A percentile compares a stretch with the other conserved stretches of the same genome.
Evolutionary conservation across 2,888 invertebrate species (phyloP).

Genomic region (Pogonocherus hispidulus): DNA sequence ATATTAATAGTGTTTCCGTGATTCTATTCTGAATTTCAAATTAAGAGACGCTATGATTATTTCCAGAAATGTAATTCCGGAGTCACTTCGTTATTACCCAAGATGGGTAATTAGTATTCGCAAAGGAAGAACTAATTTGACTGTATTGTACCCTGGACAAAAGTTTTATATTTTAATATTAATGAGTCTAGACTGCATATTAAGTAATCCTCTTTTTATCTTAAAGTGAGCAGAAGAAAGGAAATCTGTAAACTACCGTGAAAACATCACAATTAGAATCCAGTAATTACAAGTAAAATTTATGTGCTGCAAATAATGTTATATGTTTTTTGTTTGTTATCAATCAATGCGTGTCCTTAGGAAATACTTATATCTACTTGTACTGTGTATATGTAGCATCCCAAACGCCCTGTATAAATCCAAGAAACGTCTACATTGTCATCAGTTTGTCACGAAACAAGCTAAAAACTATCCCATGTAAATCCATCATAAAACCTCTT

Average conservation of each 20-base stretch:
- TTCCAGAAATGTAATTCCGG: constrained; percentile 7
- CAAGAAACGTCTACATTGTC: too few species aligned
- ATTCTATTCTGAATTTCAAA: neutral
- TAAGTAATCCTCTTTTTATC: neutral
- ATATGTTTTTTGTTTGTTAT: too few species aligned
- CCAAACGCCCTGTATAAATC: too few species aligned
- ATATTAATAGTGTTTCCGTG: neutral
- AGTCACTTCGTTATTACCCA: neutral
- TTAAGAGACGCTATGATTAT: neutral
- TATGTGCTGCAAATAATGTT: too few species aligned
- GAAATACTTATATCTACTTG: too few species aligned
- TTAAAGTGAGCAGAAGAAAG: neutral
- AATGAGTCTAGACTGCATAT: constrained; percentile 16
- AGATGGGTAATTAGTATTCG: constrained; percentile 18
- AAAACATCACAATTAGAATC: too few species aligned
- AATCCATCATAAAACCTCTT: neutral
- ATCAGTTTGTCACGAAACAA: neutral
- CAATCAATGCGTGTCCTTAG: too few species aligned
- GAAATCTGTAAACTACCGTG: neutral
- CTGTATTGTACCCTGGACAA: constrained; percentile 17
- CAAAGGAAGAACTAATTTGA: constrained; percentile 13
- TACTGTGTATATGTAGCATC: too few species aligned
- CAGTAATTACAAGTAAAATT: too few species aligned
- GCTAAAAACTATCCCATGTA: neutral
- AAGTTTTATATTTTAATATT: constrained; percentile 12